phyloP scores from a whole-genome alignment of 1,140 invertebrate genomes.

The Caenorhabditis briggsae region DNA sequence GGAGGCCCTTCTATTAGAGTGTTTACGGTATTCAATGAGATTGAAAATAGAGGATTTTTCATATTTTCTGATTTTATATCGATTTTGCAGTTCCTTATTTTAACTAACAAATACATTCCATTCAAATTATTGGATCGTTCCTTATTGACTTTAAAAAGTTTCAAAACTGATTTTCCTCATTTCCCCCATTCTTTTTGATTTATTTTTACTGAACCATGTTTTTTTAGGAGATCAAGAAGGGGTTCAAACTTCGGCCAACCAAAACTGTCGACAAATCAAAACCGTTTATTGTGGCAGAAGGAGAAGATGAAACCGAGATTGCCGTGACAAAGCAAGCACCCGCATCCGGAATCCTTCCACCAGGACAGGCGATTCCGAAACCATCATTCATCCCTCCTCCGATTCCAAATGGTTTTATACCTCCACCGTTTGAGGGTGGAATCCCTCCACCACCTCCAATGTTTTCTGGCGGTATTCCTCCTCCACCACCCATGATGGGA shows the following conservation, averaged over 20 bases:
- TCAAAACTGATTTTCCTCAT: background rate
- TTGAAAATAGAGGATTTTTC: too few species aligned
- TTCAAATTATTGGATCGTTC: too few species aligned
- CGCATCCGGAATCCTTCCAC: slow-evolving; percentile 46
- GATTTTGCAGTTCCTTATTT: too few species aligned
- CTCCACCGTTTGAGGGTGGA: slow-evolving; percentile 13
- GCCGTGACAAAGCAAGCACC: slow-evolving; percentile 36
- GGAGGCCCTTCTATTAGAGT: too few species aligned
- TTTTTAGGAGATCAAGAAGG: slow-evolving; percentile 63
- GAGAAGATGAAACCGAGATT: slow-evolving; percentile 49
- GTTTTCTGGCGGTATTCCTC: slow-evolving; percentile 29
- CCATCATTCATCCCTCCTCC: slow-evolving; percentile 58
- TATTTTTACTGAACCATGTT: background rate
- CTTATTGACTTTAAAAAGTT: too few species aligned
- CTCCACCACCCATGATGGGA: slow-evolving; percentile 55
- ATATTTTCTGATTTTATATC: too few species aligned
- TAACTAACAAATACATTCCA: too few species aligned
- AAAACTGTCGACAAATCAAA: slow-evolving; percentile 65
- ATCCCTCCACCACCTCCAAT: slow-evolving; percentile 38
- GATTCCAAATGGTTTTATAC: slow-evolving; percentile 25
- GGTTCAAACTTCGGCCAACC: slow-evolving; percentile 64
- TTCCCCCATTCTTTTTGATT: background rate
- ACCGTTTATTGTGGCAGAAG: slow-evolving; percentile 59
- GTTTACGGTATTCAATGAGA: too few species aligned
- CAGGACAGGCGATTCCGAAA: slow-evolving; percentile 46